Base-by-base conservation (phyloP, 2,113 vertebrate species). In the Oncorhynchus keta region DNA sequence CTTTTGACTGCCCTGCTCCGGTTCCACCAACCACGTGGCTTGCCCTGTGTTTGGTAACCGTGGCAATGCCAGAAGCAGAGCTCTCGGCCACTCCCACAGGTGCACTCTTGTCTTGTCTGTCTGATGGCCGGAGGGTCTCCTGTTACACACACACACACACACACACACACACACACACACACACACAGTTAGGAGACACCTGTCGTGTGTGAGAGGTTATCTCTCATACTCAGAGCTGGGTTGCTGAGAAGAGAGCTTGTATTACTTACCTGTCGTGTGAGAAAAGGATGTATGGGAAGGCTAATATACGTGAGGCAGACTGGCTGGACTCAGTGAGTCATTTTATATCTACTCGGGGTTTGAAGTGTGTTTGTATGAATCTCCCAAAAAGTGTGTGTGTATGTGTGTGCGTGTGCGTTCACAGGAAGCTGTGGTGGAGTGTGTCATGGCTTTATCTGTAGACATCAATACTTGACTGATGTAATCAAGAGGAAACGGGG, bases 11-110 rank as follows among this genome's bases (percentile, higher is more conserved):
- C 57, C 18, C 73, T 48, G 65, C 70, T 84, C 11, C 22, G 85
- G 65, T 75, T 87, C 67, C 76, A 73, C 75, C 86, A 81, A 86
- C 87, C 88, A 90, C 85, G 83, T 92, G 84, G 82, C 82, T 61
- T 28, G 12, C 3, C 78, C 78, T 86, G 75, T 84, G 49, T 86
- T 78, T 75, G 78, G 87, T 92, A 81, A 59, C 88, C 64, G 11
- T 84, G 88, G 82, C 74, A 86, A 90, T 76, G 0, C 55, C 65
- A 76, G 72, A 85, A 79, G 76, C 57, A 13, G 73, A 59, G 69
- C 28, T 55, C 51, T 18, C 65, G 62, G 79, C 48, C 82, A 76
- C 78, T 83, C 82, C 76, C 78, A 86, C 78, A 85, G 83, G 84
- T 87, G 85, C 84, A 72, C 88, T 91, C 20, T 51, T 55, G 51